Evolutionary conservation across 2,888 invertebrate genomes (phyloP), one percentile per base, ranked within the genome.

Genomic region (Nysson spinosus): DNA sequence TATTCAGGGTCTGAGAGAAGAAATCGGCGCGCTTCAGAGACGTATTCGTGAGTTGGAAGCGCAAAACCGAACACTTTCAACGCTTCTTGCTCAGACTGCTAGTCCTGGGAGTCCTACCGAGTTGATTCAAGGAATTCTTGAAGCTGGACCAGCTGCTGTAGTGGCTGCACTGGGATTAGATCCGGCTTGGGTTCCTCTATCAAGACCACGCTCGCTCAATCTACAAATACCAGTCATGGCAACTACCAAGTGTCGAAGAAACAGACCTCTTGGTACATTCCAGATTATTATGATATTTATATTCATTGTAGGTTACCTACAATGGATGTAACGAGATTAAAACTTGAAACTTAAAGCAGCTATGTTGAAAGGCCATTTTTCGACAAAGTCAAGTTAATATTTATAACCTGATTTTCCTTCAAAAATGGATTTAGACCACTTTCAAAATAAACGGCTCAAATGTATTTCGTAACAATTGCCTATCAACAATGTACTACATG

Each of bases 41-140:
- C 90, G 93, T 62, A 94, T 95, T 40, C 91, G 92, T 72, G 95
- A 95, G 83, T 88, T 95, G 72, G 95, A 95, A 86, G 90, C 92
- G 22, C 94, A 95, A 85, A 95, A 95, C 87, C 89, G 91, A 54
- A 91, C 93, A 20, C 88, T 95, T 60, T 93, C 93, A 72, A 89
- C 92, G 5, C 89, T 93, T 74, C 87, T 93, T 66, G 91, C 93
- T 60, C 91, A 93, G 56, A 87, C 90, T 4, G 89, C 90, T 9
- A 90, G 90, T 64, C 89, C 90, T 24, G 89, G 90, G 77, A 89
- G 90, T 22, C 78, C 85, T 11, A 78, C 80, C 12, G 83, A 85
- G 58, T 56, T 84, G 43, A 82, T 85, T 32, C 83, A 85, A 62
- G 79, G 82, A 44, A 82, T 85, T 22, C 75, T 85, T 32, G 85